phyloP scores from a whole-genome alignment of 2,888 invertebrate genomes.

The Limnephilus lunatus region DNA sequence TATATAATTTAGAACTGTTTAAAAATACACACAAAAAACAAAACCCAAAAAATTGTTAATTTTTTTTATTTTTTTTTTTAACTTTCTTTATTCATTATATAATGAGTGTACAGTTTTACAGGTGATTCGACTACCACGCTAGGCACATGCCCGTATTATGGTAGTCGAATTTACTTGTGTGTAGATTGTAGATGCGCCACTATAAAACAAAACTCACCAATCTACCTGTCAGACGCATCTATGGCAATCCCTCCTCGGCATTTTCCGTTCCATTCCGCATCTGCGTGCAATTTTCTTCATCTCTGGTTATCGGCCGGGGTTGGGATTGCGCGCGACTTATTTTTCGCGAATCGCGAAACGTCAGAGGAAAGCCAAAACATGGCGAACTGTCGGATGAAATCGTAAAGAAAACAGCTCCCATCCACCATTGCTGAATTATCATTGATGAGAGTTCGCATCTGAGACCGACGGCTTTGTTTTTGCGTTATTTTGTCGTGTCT shows the following conservation, averaged over 20 bases:
- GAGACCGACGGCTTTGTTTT: conserved; percentile 33
- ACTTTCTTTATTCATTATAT: too few relatives aligned
- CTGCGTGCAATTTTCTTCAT: conserved; percentile 34
- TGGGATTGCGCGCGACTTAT: conserved; percentile 48
- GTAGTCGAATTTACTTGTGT: too few relatives aligned
- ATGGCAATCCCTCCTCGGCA: not conserved
- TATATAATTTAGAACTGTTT: too few relatives aligned
- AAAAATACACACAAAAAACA: too few relatives aligned
- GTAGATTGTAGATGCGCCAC: not conserved
- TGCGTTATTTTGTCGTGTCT: conserved; percentile 22
- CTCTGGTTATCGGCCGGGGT: conserved; percentile 29
- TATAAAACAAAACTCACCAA: not conserved
- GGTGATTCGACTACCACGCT: too few relatives aligned
- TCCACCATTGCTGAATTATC: conserved; percentile 41
- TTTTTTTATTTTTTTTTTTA: too few relatives aligned
- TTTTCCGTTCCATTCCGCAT: conserved; percentile 17
- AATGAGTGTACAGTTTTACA: too few relatives aligned
- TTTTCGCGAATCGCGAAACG: conserved; percentile 54
- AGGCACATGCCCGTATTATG: too few relatives aligned
- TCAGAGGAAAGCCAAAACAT: conserved; percentile 61
- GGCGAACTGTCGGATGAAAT: conserved; percentile 52
- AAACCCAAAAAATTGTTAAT: too few relatives aligned
- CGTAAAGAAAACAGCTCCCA: conserved; percentile 21
- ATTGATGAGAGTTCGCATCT: conserved; percentile 46
- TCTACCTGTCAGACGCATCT: conserved; percentile 26